These are phyloP conservation scores for Ellobium chinense DNA, from an alignment of 2,888 invertebrate species.

Conservation along the genomic window DNA sequence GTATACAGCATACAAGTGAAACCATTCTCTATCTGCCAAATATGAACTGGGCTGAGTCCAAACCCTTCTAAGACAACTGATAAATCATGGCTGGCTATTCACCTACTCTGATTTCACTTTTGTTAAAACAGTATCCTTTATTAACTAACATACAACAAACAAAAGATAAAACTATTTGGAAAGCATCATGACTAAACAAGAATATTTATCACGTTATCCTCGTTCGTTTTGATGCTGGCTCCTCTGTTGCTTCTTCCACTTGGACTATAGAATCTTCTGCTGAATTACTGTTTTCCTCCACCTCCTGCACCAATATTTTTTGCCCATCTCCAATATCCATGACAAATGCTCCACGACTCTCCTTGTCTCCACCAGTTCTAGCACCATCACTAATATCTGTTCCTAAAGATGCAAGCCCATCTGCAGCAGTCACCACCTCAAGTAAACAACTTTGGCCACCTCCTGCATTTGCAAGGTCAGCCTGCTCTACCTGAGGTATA, in stretches of 20 bases:
- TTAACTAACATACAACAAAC: neutral
- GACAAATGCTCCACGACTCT: conserved; percentile 10
- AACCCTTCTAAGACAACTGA: too few species aligned
- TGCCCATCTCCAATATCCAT: conserved; percentile 1
- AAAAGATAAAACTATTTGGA: neutral
- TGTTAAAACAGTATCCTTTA: too few species aligned
- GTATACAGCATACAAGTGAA: too few species aligned
- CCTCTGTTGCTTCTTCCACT: neutral
- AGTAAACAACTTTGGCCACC: conserved; percentile 14
- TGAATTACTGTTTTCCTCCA: conserved; percentile 17
- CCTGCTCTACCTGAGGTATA: neutral
- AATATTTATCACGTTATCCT: conserved; percentile 19
- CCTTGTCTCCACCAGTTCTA: neutral
- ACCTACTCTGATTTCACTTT: too few species aligned
- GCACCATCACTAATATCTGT: neutral
- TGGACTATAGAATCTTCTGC: neutral
- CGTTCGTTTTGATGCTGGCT: conserved; percentile 4
- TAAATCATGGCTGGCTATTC: too few species aligned
- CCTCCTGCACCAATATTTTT: neutral
- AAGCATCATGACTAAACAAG: neutral
- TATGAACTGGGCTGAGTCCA: too few species aligned
- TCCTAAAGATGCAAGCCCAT: conserved; percentile 29
- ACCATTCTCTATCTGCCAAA: too few species aligned
- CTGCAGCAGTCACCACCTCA: conserved; percentile 36
- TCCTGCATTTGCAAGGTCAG: neutral